Conservation (phyloP, 2,888 invertebrate species). For the Erebia palarica region DNA sequence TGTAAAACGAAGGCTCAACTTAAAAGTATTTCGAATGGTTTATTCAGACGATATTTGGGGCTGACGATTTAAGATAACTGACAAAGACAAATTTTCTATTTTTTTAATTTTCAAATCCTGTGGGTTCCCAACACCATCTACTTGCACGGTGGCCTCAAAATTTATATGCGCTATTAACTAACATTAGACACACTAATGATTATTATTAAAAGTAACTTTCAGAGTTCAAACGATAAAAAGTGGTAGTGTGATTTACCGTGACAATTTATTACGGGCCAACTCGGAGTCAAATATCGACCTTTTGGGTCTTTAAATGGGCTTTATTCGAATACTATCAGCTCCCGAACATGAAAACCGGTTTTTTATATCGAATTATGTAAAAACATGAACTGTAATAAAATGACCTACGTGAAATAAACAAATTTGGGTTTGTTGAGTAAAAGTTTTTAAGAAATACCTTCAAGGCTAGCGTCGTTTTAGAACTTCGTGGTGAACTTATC, state of each 20-base stretch:
- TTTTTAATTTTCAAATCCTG: not conserved
- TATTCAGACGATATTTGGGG: not conserved
- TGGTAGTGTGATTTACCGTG: slow-evolving; percentile 65
- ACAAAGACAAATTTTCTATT: too few relatives aligned
- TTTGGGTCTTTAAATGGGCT: not conserved
- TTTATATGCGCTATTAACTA: slow-evolving; percentile 47
- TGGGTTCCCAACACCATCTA: not conserved
- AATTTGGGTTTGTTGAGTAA: too few relatives aligned
- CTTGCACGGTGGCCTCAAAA: slow-evolving; percentile 62
- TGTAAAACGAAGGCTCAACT: not conserved
- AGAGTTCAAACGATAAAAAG: slow-evolving; percentile 39
- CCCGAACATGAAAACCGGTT: not conserved
- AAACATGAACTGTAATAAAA: not conserved
- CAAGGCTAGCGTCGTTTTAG: too few relatives aligned
- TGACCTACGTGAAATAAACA: too few relatives aligned
- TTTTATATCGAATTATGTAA: not conserved
- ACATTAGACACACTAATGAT: slow-evolving; percentile 46
- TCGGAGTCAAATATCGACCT: slow-evolving; percentile 5
- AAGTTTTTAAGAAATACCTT: too few relatives aligned
- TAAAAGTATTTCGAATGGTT: not conserved
- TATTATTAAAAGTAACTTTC: slow-evolving; percentile 36
- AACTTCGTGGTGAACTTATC: too few relatives aligned
- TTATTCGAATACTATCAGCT: not conserved
- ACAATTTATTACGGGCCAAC: slow-evolving; percentile 61
- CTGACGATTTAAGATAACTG: too few relatives aligned